A percentile compares a stretch with the other conserved stretches of the same genome.
phyloP scores from a whole-genome alignment of 2,888 invertebrate genomes.

The Cylloceria caligata region DNA sequence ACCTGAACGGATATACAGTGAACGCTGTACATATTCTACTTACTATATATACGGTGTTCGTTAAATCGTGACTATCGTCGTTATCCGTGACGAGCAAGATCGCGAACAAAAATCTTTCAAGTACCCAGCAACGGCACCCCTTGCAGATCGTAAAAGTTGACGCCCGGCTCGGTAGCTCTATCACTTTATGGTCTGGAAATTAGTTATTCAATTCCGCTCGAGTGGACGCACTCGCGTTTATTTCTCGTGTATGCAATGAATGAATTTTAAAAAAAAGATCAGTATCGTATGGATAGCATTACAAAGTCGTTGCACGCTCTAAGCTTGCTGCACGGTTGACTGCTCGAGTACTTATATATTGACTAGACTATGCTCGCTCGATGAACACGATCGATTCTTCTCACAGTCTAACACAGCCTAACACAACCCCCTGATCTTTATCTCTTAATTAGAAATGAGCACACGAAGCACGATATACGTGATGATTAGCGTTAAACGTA shows the following conservation, averaged over 20 bases:
- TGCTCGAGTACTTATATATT: slow-evolving; percentile 2
- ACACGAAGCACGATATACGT: slow-evolving; percentile 56
- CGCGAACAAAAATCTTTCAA: slow-evolving; percentile 39
- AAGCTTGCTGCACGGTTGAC: slow-evolving; percentile 31
- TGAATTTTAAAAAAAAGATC: neutral
- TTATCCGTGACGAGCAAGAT: slow-evolving; percentile 41
- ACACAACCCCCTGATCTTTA: slow-evolving; percentile 58
- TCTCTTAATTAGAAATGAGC: slow-evolving; percentile 66
- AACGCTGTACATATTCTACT: neutral
- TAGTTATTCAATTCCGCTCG: slow-evolving; percentile 43
- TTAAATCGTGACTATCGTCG: slow-evolving; percentile 47
- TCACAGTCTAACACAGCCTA: slow-evolving; percentile 24
- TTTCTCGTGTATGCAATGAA: neutral
- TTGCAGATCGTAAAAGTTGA: slow-evolving; percentile 39
- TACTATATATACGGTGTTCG: slow-evolving; percentile 20
- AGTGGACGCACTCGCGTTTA: slow-evolving; percentile 31
- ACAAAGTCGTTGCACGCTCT: slow-evolving; percentile 6
- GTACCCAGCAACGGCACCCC: slow-evolving; percentile 4
- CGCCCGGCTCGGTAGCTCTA: slow-evolving; percentile 37
- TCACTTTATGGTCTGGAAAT: slow-evolving; percentile 48
- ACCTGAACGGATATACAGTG: slow-evolving; percentile 21
- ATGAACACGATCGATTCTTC: slow-evolving; percentile 43
- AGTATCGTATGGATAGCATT: slow-evolving; percentile 9
- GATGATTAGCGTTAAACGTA: slow-evolving; percentile 57
- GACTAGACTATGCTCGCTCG: neutral